Conservation (phyloP, 30 jellyfish, hydroid and myxozoan species). For the Pelagia noctiluca region DNA sequence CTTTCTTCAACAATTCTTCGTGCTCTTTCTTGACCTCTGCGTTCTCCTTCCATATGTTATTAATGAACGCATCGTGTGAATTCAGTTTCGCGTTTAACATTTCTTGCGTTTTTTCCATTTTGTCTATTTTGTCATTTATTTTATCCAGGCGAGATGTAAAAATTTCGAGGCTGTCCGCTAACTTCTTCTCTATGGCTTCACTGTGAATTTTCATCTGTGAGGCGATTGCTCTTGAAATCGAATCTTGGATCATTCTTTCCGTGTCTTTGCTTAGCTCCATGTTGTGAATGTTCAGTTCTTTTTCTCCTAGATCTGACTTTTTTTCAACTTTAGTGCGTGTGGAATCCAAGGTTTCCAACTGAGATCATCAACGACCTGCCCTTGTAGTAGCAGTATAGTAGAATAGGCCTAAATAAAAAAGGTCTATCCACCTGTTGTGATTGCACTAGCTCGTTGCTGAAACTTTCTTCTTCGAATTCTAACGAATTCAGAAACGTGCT, state of each 20-base stretch:
- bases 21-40: not conserved
- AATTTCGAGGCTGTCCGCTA: not conserved
- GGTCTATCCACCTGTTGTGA: too few species aligned
- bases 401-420: too few species aligned
- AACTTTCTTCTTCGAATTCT: too few species aligned
- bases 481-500: too few species aligned
- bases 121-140: not conserved
- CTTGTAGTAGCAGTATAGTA: too few species aligned
- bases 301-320: too few species aligned
- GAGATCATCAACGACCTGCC: too few species aligned
- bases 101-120: not conserved
- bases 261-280: slow-evolving; percentile 2
- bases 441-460: too few species aligned
- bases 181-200: not conserved
- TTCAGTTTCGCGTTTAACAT: not conserved
- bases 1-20: not conserved
- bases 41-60: not conserved
- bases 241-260: not conserved
- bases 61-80: not conserved
- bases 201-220: not conserved
- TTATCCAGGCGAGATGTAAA: slow-evolving; percentile 1
- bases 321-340: too few species aligned
- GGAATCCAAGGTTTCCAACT: too few species aligned
- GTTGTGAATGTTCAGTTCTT: not conserved
- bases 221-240: slow-evolving; percentile 4